phyloP scores from a whole-genome alignment of 2,113 vertebrate genomes.

The Bombycilla garrulus region DNA sequence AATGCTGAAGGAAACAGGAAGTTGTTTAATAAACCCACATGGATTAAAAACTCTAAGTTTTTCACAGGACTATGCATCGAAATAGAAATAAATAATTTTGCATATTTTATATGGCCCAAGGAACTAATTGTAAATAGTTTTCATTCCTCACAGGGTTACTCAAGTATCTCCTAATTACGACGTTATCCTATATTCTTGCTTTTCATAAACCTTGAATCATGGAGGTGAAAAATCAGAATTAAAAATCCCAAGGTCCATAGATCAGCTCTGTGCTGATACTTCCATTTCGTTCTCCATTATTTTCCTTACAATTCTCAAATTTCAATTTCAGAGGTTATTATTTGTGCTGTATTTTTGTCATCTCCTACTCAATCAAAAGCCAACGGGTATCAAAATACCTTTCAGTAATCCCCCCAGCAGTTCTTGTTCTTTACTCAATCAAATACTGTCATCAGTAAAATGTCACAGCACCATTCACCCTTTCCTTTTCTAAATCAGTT shows the following conservation, averaged over 20 bases:
- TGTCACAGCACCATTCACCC: fast-evolving
- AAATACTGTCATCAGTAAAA: background rate
- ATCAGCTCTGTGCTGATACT: background rate
- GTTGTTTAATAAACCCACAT: background rate
- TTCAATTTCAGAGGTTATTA: background rate
- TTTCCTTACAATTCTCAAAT: background rate
- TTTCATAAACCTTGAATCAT: background rate
- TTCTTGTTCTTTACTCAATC: background rate
- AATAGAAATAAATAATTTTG: background rate
- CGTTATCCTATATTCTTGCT: background rate
- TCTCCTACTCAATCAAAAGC: background rate
- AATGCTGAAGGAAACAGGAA: background rate
- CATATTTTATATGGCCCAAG: background rate
- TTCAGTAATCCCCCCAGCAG: background rate
- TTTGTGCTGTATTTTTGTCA: background rate
- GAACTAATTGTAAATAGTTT: background rate
- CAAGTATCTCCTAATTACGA: background rate
- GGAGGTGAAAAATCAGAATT: background rate
- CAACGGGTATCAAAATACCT: background rate
- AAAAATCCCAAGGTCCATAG: background rate
- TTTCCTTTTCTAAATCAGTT: background rate
- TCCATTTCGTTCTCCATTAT: background rate
- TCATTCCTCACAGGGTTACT: background rate
- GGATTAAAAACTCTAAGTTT: background rate
- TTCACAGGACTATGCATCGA: background rate